Evolutionary conservation across 2,888 invertebrate species (phyloP).

Genomic region (Exocentrus adspersus): DNA sequence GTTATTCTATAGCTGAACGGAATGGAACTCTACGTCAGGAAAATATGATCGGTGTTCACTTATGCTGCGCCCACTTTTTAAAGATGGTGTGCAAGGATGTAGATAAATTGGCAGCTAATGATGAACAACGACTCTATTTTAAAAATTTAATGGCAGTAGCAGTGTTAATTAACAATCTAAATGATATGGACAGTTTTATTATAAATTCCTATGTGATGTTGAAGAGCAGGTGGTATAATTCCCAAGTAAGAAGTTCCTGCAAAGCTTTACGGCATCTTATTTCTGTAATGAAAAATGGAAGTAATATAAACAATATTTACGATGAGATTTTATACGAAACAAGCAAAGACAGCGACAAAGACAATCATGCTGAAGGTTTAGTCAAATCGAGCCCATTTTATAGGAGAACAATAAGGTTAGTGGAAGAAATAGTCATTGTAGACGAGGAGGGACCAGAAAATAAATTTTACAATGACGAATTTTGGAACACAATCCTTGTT

Average conservation of each 20-base stretch:
- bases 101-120: slow-evolving; percentile 3
- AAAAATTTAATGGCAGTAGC: slow-evolving; percentile 17
- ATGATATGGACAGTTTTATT: slow-evolving; percentile 19
- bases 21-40: background rate
- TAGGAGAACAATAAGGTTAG: background rate
- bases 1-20: slow-evolving; percentile 8
- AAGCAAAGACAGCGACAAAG: background rate
- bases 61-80: slow-evolving; percentile 32
- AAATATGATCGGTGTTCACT: slow-evolving; percentile 11
- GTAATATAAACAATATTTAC: background rate
- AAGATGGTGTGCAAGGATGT: slow-evolving; percentile 36
- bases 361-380: too few species aligned
- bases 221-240: background rate
- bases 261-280: background rate
- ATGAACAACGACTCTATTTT: background rate
- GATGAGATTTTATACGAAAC: background rate
- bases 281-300: background rate
- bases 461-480: background rate
- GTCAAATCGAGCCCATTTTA: slow-evolving; percentile 12
- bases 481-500: background rate
- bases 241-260: background rate
- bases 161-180: background rate
- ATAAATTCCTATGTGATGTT: slow-evolving; percentile 13
- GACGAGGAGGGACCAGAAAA: background rate
- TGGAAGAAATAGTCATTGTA: background rate